Evolutionary conservation across 1,140 invertebrate genomes (phyloP), one percentile per base, ranked within the genome.

Genomic region (Drosophila neocordata): DNA sequence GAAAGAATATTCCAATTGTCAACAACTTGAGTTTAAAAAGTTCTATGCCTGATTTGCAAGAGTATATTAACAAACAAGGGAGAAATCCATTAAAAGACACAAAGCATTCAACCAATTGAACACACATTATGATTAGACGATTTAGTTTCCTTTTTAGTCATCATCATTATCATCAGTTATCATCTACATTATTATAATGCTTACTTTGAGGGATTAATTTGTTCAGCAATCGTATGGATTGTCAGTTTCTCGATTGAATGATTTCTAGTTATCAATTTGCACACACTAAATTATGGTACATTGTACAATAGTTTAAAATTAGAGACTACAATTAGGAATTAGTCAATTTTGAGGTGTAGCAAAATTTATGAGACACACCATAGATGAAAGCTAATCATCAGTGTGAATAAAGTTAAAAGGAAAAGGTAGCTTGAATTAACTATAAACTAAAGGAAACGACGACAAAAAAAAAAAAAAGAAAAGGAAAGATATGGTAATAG

Each of bases 281-380:
- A 56, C 72, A 73, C 71, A 65, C 60, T 79, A 60, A 73, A 77
- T 58, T 52, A 75, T 48, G 41, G 41, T 48, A 48, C 41, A 84
- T 84, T 84, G 77, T 76, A 77, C 41, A 48, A 48, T 48, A 48
- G 81, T 65, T 73, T 64, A 67, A 69, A 73, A 65, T 68, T 67
- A 85, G 61, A 58, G 69, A 77, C 82, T 87, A 69, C 78, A 82
- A 82, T 82, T 82, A 71, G 66, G 75, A 88, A 88, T 88, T 88
- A 89, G 83, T 88, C 83, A 88, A 88, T 88, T 31, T 88, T 78
- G 61, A 78, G 73, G 79, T 83, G 82, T 78, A 76, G 82, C 78
- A 82, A 82, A 75, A 58, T 79, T 48, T 48, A 20, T 20, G 15
- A 48, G 41, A 48, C 41, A 20, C 41, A 12, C 15, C 41, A 1